Base-by-base conservation (phyloP, 2,888 invertebrate genomes). In the Ennomos fuscantarius region DNA sequence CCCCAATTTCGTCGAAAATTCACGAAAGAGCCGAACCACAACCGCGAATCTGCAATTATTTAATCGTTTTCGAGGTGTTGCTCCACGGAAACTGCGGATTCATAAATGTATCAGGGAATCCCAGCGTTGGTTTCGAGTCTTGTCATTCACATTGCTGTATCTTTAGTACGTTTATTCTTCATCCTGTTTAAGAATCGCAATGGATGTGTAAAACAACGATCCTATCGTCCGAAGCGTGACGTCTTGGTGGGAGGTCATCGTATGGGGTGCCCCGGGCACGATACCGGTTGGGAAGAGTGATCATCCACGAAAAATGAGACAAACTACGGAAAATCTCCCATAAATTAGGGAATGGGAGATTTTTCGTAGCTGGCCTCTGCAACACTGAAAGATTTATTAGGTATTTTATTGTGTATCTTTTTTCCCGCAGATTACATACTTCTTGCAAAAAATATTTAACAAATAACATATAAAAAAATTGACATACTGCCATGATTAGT, bases 41-140 rank as follows among this genome's bases (percentile, higher is more conserved):
- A 84, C 84, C 84, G 76, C 82, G 82, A 81, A 79, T 84, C 84
- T 86, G 81, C 84, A 84, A 86, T 88, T 86, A 89, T 89, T 88
- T 86, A 83, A 87, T 86, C 85, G 85, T 85, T 86, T 86, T 84
- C 73, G 82, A 86, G 82, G 84, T 87, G 84, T 85, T 85, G 74
- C 81, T 82, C 76, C 68, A 78, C 82, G 82, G 81, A 85, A 84
- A 86, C 83, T 79, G 80, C 69, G 79, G 74, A 77, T 74, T 76
- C 70, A 74, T 77, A 78, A 76, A 71, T 74, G 73, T 75, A 76
- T 78, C 63, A 66, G 62, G 54, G 67, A 73, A 66, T 58, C 66
- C 60, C 55, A 62, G 41, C 41, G 45, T 54, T 55, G 1, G 13
- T 10, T 12, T 56, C 35, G 35, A 13, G 33, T 12, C 8, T 44